Conservation (phyloP, 1,140 invertebrate species). For the Myzus persicae region DNA sequence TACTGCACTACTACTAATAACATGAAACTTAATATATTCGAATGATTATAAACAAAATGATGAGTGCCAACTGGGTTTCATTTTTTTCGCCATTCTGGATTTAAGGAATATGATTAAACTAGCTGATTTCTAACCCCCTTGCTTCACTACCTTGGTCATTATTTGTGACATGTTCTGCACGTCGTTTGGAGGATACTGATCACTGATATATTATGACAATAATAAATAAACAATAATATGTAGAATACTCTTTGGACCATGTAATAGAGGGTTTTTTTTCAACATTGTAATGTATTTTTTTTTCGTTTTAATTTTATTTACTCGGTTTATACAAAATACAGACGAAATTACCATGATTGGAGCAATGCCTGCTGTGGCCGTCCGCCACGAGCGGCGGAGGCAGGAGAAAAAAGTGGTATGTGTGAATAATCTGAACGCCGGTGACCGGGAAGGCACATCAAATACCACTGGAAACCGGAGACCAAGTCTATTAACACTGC, state of each 20-base stretch:
- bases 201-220: not conserved
- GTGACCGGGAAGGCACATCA: conserved; percentile 41
- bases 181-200: not conserved
- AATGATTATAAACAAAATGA: not conserved
- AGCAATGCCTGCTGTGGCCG: conserved; percentile 85
- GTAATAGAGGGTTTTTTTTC: not conserved
- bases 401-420: conserved; percentile 69
- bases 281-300: not conserved
- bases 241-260: not conserved
- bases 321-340: conserved; percentile 55
- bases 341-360: conserved; percentile 75
- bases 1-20: not conserved
- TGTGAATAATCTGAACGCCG: conserved; percentile 36
- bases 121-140: not conserved
- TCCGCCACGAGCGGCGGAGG: conserved; percentile 79
- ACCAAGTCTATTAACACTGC: conserved; percentile 75
- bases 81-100: not conserved
- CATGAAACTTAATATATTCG: not conserved
- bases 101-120: not conserved
- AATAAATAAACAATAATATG: too few relatives aligned
- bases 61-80: not conserved
- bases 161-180: not conserved
- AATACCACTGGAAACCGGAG: conserved; percentile 64
- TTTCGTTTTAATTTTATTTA: conserved; percentile 33
- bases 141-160: not conserved